Evolutionary conservation across 2,888 invertebrate genomes (phyloP).

Genomic region (Iselma pallidipennis): DNA sequence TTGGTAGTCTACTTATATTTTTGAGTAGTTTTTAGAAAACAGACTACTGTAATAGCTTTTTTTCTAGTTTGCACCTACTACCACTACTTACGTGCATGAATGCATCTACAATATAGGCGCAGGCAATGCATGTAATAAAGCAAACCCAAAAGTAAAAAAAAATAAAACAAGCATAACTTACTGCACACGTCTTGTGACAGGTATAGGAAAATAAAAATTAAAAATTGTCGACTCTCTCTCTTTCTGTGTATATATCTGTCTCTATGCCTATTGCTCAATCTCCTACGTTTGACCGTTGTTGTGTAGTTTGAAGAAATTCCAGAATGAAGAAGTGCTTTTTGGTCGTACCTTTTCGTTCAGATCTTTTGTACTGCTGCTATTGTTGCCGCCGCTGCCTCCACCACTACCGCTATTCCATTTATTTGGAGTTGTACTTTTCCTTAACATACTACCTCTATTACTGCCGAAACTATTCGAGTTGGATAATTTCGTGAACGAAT

Average conservation of each 20-base stretch:
- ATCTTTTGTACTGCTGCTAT: constrained; percentile 21
- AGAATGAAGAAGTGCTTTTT: constrained; percentile 65
- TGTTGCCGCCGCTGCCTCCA: neutral
- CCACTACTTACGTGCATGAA: constrained; percentile 18
- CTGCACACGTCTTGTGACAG: constrained; percentile 51
- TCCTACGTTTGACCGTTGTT: constrained; percentile 60
- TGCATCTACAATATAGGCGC: neutral
- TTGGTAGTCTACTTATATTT: too few species aligned
- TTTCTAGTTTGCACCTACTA: too few species aligned
- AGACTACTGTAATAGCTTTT: too few species aligned
- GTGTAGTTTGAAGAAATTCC: constrained; percentile 67
- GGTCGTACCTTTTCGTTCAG: constrained; percentile 68
- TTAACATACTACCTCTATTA: constrained; percentile 37
- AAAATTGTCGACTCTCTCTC: constrained; percentile 8
- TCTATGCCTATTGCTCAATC: constrained; percentile 28
- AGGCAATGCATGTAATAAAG: constrained; percentile 2
- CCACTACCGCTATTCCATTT: constrained; percentile 34
- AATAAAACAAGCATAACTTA: constrained; percentile 55
- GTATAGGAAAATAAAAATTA: constrained; percentile 49
- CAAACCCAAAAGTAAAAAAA: constrained; percentile 42
- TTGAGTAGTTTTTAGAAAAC: too few species aligned
- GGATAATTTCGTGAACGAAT: constrained; percentile 57
- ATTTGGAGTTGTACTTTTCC: constrained; percentile 41
- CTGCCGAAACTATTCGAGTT: constrained; percentile 13
- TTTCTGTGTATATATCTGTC: too few species aligned